Evolutionary conservation across 2,888 invertebrate species (phyloP), one percentile per base, ranked within the genome.

Genomic region (Corbicula japonica): DNA sequence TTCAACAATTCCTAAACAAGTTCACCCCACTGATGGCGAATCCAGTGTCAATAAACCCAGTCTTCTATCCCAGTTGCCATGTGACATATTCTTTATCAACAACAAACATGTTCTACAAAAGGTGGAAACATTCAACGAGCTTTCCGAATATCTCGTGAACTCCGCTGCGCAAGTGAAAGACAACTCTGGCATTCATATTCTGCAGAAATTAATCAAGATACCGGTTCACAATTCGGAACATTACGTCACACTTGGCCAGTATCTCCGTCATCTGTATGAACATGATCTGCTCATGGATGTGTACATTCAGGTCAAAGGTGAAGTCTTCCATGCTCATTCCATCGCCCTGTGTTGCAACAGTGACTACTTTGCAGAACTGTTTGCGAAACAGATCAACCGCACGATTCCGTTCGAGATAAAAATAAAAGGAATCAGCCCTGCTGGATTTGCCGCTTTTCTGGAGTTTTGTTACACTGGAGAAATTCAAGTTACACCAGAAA

Each of bases 211-310:
- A 34, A 61, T 83, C 12, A 63, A 61, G 8, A 56, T 86, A n/a
- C 83, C 88, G 1, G 52, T 87, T 8, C 75, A 84, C 30, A 73
- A 78, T 8, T 73, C 87, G 26, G 74, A 78, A 30, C 89, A 88
- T 68, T 87, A 82, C 70, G 75, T 86, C 28, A 61, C 75, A 21
- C 79, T 85, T 2, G 89, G 89, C 30, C 80, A 84, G 61, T 89
- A 87, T 50, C 58, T 89, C 30, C 63, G 78, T 8, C 58, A 76
- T 10, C 80, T 90, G 4, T 44, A 94, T 94, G 74, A 81, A 23
- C 78, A 87, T n/a, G 84, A 84, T 44, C 71, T 82, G 44, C 74
- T 90, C 12, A 77, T 83, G 38, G 91, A 91, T 63, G 88, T 91
- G 1, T 60, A 83, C 12, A 68, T 91, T 4, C 76, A 86, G 66